Evolutionary conservation across 2,113 vertebrate species (phyloP).

Genomic region (Rhinopithecus roxellana): DNA sequence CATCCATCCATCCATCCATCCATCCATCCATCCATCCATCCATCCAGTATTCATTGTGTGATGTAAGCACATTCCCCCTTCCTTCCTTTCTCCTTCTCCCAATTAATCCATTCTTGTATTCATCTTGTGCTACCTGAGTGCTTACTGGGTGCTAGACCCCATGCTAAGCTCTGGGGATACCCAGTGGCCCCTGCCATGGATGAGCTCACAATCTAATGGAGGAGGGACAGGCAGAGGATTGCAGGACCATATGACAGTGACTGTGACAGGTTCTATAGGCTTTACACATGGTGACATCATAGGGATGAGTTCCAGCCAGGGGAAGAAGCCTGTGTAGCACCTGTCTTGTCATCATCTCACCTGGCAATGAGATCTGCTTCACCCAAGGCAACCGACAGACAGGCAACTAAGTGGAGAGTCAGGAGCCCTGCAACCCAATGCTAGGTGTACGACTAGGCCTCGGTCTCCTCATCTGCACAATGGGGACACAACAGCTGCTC

Average conservation of each 20-base stretch:
- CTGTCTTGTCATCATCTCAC: fast-evolving
- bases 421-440: neutral
- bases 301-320: neutral
- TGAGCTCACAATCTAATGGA: neutral
- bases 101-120: neutral
- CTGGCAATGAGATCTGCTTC: neutral
- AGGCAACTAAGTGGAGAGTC: no score
- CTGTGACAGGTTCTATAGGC: neutral
- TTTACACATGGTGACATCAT: fast-evolving
- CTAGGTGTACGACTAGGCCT: neutral
- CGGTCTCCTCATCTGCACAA: neutral
- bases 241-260: neutral
- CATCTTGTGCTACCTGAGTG: neutral
- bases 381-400: neutral
- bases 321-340: neutral
- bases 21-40: neutral
- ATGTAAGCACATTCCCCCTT: neutral
- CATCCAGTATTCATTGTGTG: neutral
- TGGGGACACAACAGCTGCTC: neutral
- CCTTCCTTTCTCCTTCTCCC: neutral
- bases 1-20: neutral
- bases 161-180: neutral
- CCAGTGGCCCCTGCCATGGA: no score
- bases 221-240: no score
- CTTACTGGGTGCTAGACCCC: neutral